phyloP scores from a whole-genome alignment of 2,797 vertebrate species.

The Sparidentex hasta region DNA sequence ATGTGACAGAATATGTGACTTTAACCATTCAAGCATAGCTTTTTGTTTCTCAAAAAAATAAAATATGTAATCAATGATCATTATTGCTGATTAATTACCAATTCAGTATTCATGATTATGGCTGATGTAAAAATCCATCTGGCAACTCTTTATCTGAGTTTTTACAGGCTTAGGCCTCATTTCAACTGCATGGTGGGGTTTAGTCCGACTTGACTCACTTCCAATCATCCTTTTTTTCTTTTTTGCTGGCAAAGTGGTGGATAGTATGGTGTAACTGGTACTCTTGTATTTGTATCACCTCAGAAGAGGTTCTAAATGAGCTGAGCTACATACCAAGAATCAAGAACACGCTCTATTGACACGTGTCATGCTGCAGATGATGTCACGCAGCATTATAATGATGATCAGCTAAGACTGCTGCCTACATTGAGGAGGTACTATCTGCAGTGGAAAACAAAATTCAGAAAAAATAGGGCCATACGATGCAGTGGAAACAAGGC shows the following conservation, averaged over 20 bases:
- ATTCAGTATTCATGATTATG: background rate
- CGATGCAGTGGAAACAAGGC: conserved; percentile 8
- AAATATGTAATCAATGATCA: background rate
- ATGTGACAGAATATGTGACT: background rate
- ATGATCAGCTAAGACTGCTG: background rate
- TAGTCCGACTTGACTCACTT: background rate
- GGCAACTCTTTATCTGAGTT: background rate
- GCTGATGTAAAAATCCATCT: background rate
- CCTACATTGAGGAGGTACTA: background rate
- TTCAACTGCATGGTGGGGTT: background rate
- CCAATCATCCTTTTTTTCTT: background rate
- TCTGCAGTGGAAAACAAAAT: background rate
- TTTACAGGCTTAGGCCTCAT: background rate
- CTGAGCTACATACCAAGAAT: background rate
- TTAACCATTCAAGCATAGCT: no score
- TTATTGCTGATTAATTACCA: background rate
- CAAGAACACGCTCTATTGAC: no score
- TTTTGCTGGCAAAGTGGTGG: background rate
- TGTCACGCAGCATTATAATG: background rate
- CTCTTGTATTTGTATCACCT: background rate
- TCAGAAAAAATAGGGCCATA: background rate
- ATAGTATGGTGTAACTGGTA: background rate
- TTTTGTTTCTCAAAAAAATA: background rate
- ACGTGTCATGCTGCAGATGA: background rate
- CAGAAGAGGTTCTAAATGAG: background rate